Conservation (phyloP, 2,797 vertebrate genomes). For the Aldrovandia affinis region DNA sequence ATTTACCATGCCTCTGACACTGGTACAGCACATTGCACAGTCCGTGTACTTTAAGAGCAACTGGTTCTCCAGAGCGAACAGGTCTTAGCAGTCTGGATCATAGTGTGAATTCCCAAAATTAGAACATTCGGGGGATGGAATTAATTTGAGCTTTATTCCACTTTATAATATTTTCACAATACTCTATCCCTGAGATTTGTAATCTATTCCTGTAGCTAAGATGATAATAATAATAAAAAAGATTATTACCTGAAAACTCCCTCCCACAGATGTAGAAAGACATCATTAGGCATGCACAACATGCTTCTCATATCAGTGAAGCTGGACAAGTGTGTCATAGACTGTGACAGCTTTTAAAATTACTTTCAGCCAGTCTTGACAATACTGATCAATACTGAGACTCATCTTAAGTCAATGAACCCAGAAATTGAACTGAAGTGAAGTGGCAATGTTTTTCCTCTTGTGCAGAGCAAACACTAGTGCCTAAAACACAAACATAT, state of each 20-base stretch:
- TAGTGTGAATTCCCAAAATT: neutral
- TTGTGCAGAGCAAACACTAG: neutral
- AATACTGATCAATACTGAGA: slow-evolving; percentile 21
- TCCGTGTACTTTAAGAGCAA: neutral
- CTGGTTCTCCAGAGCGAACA: neutral
- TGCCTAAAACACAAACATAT: neutral
- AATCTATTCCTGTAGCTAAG: neutral
- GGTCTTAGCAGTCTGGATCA: slow-evolving; percentile 3
- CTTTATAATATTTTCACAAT: neutral
- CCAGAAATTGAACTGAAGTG: neutral
- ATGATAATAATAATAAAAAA: neutral
- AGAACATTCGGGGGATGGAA: neutral
- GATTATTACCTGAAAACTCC: neutral
- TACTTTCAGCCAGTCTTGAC: slow-evolving; percentile 6
- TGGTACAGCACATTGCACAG: neutral
- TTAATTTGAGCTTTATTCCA: slow-evolving; percentile 23
- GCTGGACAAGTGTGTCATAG: slow-evolving; percentile 2
- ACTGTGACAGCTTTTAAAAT: slow-evolving; percentile 11
- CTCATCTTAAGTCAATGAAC: neutral
- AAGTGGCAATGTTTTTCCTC: neutral
- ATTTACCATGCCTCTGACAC: neutral
- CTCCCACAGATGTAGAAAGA: neutral
- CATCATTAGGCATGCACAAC: slow-evolving; percentile 12
- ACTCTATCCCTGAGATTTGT: neutral
- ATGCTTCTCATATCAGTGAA: neutral